Evolutionary conservation across 2,797 vertebrate species (phyloP).

Genomic region (Sebastiscus albofasciatus): DNA sequence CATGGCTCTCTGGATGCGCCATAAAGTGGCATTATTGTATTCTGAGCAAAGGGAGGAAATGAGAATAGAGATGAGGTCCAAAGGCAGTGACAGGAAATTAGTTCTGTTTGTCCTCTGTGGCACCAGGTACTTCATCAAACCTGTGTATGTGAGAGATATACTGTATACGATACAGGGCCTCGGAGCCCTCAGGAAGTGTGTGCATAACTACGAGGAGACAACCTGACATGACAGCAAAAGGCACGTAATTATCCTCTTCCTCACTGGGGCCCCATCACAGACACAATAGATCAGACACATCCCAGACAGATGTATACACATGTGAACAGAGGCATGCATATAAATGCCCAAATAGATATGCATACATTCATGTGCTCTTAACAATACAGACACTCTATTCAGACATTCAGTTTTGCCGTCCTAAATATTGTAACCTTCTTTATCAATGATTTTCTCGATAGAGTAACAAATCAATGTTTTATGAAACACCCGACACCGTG

Average conservation of each 20-base stretch:
- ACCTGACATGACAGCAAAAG: constrained; percentile 59
- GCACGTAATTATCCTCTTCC: constrained; percentile 54
- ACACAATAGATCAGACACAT: constrained; percentile 32
- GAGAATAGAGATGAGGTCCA: constrained; percentile 78
- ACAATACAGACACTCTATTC: not conserved
- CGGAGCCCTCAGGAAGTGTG: constrained; percentile 47
- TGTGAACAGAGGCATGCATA: constrained; percentile 30
- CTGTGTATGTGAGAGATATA: constrained; percentile 64
- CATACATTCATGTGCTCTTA: not conserved
- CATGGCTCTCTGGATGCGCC: constrained; percentile 53
- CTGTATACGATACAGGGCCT: constrained; percentile 62
- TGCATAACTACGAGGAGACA: constrained; percentile 58
- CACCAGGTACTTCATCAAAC: constrained; percentile 80
- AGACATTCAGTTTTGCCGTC: not conserved
- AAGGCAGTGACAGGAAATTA: constrained; percentile 83
- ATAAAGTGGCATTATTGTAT: constrained; percentile 75
- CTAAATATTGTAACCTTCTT: constrained; percentile 1
- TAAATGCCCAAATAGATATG: constrained; percentile 37
- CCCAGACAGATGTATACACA: constrained; percentile 32
- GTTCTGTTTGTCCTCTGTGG: constrained; percentile 81
- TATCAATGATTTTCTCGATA: not conserved
- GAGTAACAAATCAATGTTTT: constrained; percentile 10
- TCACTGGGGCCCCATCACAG: constrained; percentile 8
- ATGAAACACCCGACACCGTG: constrained; percentile 13
- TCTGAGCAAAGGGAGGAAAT: constrained; percentile 75